Conservation (phyloP, 2,888 invertebrate genomes). For the Linyphia triangularis region DNA sequence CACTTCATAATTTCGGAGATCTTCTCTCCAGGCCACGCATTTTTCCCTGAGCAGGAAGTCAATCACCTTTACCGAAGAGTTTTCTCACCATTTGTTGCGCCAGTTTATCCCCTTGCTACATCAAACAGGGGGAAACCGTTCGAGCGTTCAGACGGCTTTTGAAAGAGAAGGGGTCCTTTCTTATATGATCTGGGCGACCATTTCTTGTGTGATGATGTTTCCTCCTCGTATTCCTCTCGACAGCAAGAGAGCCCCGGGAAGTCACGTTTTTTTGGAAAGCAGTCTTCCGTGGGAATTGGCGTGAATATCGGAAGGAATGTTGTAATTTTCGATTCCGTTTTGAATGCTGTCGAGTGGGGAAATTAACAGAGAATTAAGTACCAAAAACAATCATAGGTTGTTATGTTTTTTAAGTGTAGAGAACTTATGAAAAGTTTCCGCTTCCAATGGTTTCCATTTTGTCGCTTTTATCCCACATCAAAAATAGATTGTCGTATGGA, state of each 20-base stretch:
- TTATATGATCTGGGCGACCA: neutral
- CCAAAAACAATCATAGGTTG: too few species aligned
- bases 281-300: neutral
- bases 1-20: neutral
- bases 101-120: slow-evolving; percentile 10
- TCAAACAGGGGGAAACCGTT: slow-evolving; percentile 42
- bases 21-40: neutral
- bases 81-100: slow-evolving; percentile 63
- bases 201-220: too few species aligned
- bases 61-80: slow-evolving; percentile 45
- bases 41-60: slow-evolving; percentile 37
- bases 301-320: neutral
- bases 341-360: neutral
- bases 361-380: too few species aligned
- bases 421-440: too few species aligned
- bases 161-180: neutral
- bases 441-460: too few species aligned
- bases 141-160: slow-evolving; percentile 60
- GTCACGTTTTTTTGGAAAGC: neutral
- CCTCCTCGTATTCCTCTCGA: neutral
- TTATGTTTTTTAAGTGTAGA: too few species aligned
- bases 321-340: neutral
- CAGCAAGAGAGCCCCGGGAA: neutral
- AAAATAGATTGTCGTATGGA: too few species aligned
- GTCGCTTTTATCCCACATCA: too few species aligned